Base-by-base conservation (phyloP, 2,797 vertebrate genomes). In the Antrozous pallidus region DNA sequence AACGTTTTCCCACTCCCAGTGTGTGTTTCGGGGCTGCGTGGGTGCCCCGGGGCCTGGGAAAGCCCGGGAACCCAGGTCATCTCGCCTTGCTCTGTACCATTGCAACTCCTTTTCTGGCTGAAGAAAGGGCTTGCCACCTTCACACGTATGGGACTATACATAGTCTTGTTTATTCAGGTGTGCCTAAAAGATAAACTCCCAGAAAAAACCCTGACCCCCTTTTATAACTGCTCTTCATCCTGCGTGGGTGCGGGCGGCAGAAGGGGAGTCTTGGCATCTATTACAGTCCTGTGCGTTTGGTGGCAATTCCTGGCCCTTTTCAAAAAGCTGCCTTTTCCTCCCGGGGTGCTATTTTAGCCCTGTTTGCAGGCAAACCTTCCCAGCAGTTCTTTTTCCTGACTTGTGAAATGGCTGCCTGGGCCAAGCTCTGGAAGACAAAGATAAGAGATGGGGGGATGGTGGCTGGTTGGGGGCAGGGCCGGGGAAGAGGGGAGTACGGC, bases 361-460 rank as follows among this genome's bases (percentile, higher is more conserved):
- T 69, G 26, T 84, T 87, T 93, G n/a, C 42, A 95, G 95, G 79
- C 17, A 77, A 79, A 88, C 9, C 17, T 88, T 81, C 54, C 47
- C 54, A 94, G 84, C n/a, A 70, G 0, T 82, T 85, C 24, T 83
- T 89, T 89, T 93, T 73, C n/a, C 47, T 86, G 49, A 77, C n/a
- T 75, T 92, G 45, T 77, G 45, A 88, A 78, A 84, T 47, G 22
- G 65, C 36, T 94, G 36, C 40, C 80, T 93, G 74, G 69, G 69
- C 38, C 88, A 88, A 93, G 36, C 18, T 67, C 73, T 86, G 86
- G 77, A 89, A 91, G 61, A 87, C n/a, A 77, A 93, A 96, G 74
- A 95, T 58, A 93, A 93, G 65, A 85, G 56, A 58, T 11, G 11
- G 5, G 5, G 67, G 63, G 73, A 14, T 14, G 9, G 18, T 17